Evolutionary conservation across 2,797 vertebrate species (phyloP).

Genomic region (Cossypha dichroa): DNA sequence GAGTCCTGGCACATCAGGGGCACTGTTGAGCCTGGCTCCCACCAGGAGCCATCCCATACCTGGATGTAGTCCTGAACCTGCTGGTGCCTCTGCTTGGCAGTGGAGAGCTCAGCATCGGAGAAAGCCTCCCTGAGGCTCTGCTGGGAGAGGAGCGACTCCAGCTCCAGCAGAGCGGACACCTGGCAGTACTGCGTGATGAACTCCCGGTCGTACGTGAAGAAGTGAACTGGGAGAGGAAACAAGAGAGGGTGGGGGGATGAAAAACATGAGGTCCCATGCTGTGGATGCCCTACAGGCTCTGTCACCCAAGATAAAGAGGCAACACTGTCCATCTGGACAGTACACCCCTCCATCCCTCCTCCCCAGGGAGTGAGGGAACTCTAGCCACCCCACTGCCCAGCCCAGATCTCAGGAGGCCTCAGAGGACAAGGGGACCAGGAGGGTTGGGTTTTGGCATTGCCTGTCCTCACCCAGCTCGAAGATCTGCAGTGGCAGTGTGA

Average conservation of each 20-base stretch:
- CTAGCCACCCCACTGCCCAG: neutral
- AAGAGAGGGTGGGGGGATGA: neutral
- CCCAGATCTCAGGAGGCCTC: neutral
- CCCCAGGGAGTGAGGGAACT: neutral
- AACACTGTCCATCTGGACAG: neutral
- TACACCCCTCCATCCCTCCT: neutral
- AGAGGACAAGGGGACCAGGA: neutral
- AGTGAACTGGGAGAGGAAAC: slow-evolving; percentile 81
- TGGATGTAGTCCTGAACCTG: slow-evolving; percentile 89
- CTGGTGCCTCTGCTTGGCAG: slow-evolving; percentile 88
- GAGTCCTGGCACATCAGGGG: neutral
- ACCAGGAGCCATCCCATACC: slow-evolving; percentile 60
- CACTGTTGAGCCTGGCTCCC: fast-evolving
- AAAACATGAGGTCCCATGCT: neutral
- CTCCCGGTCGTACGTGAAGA: slow-evolving; percentile 84
- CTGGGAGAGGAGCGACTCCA: slow-evolving; percentile 91
- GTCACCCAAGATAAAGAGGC: neutral
- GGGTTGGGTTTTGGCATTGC: neutral
- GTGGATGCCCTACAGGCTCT: neutral
- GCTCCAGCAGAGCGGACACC: slow-evolving; percentile 86
- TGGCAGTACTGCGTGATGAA: slow-evolving; percentile 91
- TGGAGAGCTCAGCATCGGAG: slow-evolving; percentile 84
- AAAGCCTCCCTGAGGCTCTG: slow-evolving; percentile 91
- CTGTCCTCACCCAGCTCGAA: slow-evolving; percentile 88
- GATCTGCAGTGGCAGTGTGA: slow-evolving; percentile 89